These are phyloP conservation scores for Plestiodon gilberti DNA, from an alignment of 2,113 vertebrate genomes.

Conservation along the genomic window DNA sequence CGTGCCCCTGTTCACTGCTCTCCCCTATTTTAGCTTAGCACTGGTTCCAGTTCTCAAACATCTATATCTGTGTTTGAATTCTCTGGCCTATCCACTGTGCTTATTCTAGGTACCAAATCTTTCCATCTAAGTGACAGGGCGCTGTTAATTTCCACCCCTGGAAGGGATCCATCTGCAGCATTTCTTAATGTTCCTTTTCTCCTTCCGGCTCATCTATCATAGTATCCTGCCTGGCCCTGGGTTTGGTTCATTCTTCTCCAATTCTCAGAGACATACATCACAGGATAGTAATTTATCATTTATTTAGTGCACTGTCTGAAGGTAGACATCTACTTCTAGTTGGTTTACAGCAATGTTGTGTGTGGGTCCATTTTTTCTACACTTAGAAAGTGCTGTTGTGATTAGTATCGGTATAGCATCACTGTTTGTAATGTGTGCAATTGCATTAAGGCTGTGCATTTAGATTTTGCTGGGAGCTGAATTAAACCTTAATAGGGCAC, in stretches of 20 bases:
- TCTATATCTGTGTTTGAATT: background rate
- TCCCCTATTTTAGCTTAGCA: background rate
- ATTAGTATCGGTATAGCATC: background rate
- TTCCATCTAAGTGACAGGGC: slow-evolving; percentile 52
- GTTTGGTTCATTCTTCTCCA: slow-evolving; percentile 45
- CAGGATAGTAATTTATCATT: slow-evolving; percentile 37
- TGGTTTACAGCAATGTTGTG: background rate
- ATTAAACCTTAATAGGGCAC: background rate
- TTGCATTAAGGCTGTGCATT: background rate
- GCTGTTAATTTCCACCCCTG: slow-evolving; percentile 52
- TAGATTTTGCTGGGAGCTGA: background rate
- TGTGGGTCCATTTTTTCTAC: slow-evolving; percentile 23
- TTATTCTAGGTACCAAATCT: slow-evolving; percentile 48
- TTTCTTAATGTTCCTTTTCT: slow-evolving; percentile 48
- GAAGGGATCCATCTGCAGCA: slow-evolving; percentile 40
- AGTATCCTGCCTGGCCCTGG: background rate
- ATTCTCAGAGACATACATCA: slow-evolving; percentile 42
- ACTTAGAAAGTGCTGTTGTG: background rate
- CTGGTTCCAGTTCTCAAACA: background rate
- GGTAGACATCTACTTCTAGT: slow-evolving; percentile 31
- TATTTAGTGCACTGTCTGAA: slow-evolving; percentile 32
- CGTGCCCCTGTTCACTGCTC: background rate
- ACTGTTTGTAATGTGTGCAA: background rate
- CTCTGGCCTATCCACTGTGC: slow-evolving; percentile 32
- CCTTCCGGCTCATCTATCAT: slow-evolving; percentile 33